These are phyloP conservation scores for Ormyrus thymus DNA, from an alignment of 2,888 invertebrate genomes.

Conservation along the genomic window DNA sequence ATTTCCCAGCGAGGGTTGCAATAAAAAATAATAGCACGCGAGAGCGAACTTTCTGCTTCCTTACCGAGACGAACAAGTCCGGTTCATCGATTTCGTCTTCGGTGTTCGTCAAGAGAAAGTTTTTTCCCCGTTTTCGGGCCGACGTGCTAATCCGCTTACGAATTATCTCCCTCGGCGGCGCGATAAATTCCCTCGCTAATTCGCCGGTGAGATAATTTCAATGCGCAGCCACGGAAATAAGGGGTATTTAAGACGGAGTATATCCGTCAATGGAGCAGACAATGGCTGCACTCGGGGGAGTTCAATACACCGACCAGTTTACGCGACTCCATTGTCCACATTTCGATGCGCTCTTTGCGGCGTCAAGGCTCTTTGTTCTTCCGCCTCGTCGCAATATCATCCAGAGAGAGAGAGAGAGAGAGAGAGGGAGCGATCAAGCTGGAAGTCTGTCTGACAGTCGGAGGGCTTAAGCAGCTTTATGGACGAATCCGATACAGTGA, in stretches of 20 bases:
- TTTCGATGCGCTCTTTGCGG: neutral
- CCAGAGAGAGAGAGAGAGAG: too few species aligned
- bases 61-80: too few species aligned
- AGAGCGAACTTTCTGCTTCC: too few species aligned
- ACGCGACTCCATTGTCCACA: neutral
- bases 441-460: too few species aligned
- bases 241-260: too few species aligned
- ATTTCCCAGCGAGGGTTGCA: too few species aligned
- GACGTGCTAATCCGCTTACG: conserved; percentile 54
- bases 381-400: neutral
- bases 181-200: too few species aligned
- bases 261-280: neutral
- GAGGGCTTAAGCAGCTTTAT: too few species aligned
- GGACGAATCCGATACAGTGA: too few species aligned
- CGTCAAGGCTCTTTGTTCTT: conserved; percentile 15
- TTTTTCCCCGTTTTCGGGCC: neutral
- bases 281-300: neutral
- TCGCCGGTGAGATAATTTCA: conserved; percentile 23
- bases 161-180: conserved; percentile 20
- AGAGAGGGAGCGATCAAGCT: too few species aligned
- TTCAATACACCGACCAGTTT: neutral
- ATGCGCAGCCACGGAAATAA: neutral
- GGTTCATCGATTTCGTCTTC: conserved; percentile 41
- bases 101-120: conserved; percentile 1
- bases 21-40: too few species aligned